These are phyloP conservation scores for Schrankia costaestrigalis DNA, from an alignment of 2,888 invertebrate species.

Conservation along the genomic window DNA sequence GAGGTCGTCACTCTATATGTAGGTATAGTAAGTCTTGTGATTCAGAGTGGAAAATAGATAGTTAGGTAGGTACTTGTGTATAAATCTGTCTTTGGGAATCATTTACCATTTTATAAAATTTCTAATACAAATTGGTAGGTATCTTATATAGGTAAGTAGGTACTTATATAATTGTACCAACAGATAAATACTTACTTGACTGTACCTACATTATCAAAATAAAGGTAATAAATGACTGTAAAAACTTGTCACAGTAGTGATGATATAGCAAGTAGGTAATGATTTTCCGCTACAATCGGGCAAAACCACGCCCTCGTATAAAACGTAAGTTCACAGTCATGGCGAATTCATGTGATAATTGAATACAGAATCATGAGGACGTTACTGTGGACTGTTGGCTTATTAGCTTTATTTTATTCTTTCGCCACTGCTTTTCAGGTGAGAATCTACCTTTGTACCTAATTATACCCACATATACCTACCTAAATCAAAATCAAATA, in stretches of 20 bases:
- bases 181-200: too few species aligned
- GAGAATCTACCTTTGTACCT: slow-evolving; percentile 25
- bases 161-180: too few species aligned
- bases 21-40: too few species aligned
- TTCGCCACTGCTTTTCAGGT: slow-evolving; percentile 52
- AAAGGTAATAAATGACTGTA: slow-evolving; percentile 19
- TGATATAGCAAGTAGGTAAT: slow-evolving; percentile 50
- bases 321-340: slow-evolving; percentile 74
- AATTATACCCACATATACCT: background rate
- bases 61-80: too few species aligned
- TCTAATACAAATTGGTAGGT: too few species aligned
- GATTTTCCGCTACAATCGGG: slow-evolving; percentile 58
- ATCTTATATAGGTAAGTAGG: too few species aligned
- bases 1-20: too few species aligned
- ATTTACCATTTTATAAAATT: too few species aligned
- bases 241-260: slow-evolving; percentile 40
- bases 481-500: too few species aligned
- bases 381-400: slow-evolving; percentile 36
- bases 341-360: slow-evolving; percentile 51
- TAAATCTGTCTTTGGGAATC: too few species aligned
- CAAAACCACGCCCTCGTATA: slow-evolving; percentile 74
- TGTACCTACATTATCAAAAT: slow-evolving; percentile 1
- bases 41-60: too few species aligned
- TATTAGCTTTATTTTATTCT: slow-evolving; percentile 40
- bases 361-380: slow-evolving; percentile 54